Percentiles rank a stretch among this genome's conserved stretches.
These are phyloP conservation scores for Cepaea nemoralis DNA, from an alignment of 1,140 invertebrate species.

Conservation along the genomic window DNA sequence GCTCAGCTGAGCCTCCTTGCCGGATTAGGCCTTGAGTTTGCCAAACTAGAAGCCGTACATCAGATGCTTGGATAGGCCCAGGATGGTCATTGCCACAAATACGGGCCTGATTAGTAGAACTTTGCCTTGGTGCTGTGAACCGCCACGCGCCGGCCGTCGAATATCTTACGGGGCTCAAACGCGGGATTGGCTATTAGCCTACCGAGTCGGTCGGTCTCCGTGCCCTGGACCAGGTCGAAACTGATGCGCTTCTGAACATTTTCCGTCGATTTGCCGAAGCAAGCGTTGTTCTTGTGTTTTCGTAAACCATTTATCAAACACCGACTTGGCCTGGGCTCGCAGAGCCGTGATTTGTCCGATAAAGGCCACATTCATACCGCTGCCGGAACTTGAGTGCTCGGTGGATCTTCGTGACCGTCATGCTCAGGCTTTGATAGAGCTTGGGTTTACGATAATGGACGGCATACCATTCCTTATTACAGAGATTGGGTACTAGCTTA, in stretches of 20 bases:
- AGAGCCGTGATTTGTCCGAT: conserved; percentile 29
- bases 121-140: conserved; percentile 47
- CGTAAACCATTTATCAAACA: conserved; percentile 72
- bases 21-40: conserved; percentile 49
- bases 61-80: conserved; percentile 54
- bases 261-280: conserved; percentile 73
- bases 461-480: conserved; percentile 46
- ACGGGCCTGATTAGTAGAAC: conserved; percentile 54
- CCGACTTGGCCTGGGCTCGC: conserved; percentile 55
- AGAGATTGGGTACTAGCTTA: conserved; percentile 47
- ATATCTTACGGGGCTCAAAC: conserved; percentile 60
- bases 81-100: conserved; percentile 51
- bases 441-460: conserved; percentile 48
- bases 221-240: conserved; percentile 49
- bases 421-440: conserved; percentile 32
- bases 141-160: conserved; percentile 55
- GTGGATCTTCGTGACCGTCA: conserved; percentile 45
- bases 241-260: conserved; percentile 67
- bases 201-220: conserved; percentile 32
- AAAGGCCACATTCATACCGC: conserved; percentile 8
- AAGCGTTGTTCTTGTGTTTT: conserved; percentile 72
- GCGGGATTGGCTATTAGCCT: conserved; percentile 64
- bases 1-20: conserved; percentile 50
- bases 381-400: conserved; percentile 40
- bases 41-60: conserved; percentile 66